Evolutionary conservation across 2,888 invertebrate species (phyloP).

Genomic region (Prosapia bicincta): DNA sequence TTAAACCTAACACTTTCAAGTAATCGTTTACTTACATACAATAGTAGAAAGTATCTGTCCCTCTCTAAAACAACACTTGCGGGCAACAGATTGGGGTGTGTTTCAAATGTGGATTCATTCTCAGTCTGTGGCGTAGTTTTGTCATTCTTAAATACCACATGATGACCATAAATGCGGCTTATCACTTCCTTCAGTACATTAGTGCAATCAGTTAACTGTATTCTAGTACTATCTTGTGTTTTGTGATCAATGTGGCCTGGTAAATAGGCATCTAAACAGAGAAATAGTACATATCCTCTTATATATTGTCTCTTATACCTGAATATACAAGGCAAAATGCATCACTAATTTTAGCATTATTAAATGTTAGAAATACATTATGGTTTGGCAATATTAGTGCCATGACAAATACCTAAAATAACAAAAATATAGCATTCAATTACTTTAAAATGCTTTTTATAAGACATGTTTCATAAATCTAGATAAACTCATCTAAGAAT

Average conservation of each 20-base stretch:
- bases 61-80: slow-evolving; percentile 71
- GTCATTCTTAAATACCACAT: slow-evolving; percentile 53
- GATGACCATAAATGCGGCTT: slow-evolving; percentile 69
- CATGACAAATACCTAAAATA: too few relatives aligned
- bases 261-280: slow-evolving; percentile 20
- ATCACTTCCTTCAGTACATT: slow-evolving; percentile 66
- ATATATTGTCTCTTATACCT: too few relatives aligned
- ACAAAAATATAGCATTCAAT: too few relatives aligned
- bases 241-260: background rate
- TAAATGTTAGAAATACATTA: too few relatives aligned
- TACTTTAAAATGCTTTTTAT: too few relatives aligned
- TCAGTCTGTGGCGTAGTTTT: slow-evolving; percentile 20
- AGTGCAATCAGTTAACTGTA: slow-evolving; percentile 49
- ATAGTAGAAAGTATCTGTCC: slow-evolving; percentile 62
- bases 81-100: slow-evolving; percentile 70
- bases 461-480: too few relatives aligned
- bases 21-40: slow-evolving; percentile 44
- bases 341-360: too few relatives aligned
- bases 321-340: too few relatives aligned
- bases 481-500: too few relatives aligned
- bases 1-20: too few relatives aligned
- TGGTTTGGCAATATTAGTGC: too few relatives aligned
- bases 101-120: slow-evolving; percentile 55
- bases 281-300: background rate
- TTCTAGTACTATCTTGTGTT: slow-evolving; percentile 17